A percentile compares a stretch with the other conserved stretches of the same genome.
These are phyloP conservation scores for Dendropsophus ebraccatus DNA, from an alignment of 2,113 vertebrate species.

Conservation along the genomic window DNA sequence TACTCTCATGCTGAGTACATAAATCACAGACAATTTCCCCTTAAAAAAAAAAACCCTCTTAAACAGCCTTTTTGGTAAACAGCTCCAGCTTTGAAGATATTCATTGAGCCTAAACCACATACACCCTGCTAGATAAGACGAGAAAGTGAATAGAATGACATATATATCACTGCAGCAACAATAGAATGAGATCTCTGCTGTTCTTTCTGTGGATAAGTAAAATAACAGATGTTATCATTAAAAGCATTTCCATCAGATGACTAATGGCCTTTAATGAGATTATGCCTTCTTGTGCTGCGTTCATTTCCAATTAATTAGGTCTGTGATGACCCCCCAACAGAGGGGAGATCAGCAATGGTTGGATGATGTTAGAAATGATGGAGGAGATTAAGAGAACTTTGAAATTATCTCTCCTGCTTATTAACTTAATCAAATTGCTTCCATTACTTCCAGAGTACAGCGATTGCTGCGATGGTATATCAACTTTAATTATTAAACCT, in stretches of 20 bases:
- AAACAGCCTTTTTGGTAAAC: constrained; percentile 33
- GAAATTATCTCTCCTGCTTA: constrained; percentile 39
- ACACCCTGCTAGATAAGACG: not conserved
- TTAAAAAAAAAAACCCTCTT: constrained; percentile 37
- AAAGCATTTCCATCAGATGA: not conserved
- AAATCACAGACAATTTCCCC: constrained; percentile 53
- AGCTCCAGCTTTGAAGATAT: not conserved
- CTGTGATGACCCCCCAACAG: constrained; percentile 33
- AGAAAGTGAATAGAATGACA: constrained; percentile 12
- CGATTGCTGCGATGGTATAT: constrained; percentile 10
- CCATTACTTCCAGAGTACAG: constrained; percentile 28
- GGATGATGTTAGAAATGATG: constrained; percentile 41
- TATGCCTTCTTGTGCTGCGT: constrained; percentile 18
- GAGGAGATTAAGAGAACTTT: constrained; percentile 35
- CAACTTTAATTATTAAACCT: constrained; percentile 44
- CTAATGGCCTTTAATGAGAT: constrained; percentile 51
- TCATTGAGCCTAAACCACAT: not conserved
- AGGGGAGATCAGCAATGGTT: constrained; percentile 32
- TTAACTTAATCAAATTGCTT: constrained; percentile 34
- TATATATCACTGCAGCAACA: constrained; percentile 8
- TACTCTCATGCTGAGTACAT: constrained; percentile 46
- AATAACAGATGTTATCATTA: constrained; percentile 31
- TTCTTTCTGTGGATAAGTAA: constrained; percentile 28
- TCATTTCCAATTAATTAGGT: constrained; percentile 54
- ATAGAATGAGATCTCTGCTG: not conserved